phyloP scores from a whole-genome alignment of 2,797 vertebrate species.

The Acropternis orthonyx region DNA sequence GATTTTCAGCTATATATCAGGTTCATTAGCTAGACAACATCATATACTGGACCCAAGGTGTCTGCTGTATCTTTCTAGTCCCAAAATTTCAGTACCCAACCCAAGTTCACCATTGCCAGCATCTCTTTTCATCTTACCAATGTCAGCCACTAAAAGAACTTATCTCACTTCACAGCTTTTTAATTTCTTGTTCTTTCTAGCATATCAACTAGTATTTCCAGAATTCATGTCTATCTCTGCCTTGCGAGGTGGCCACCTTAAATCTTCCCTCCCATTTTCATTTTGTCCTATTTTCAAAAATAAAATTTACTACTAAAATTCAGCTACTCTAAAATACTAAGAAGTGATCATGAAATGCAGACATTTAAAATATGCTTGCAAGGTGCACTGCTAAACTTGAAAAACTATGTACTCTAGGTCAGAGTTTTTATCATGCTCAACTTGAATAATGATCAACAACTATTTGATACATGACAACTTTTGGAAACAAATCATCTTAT shows the following conservation, averaged over 20 bases:
- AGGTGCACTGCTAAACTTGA: background rate
- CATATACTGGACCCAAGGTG: background rate
- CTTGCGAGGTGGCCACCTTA: background rate
- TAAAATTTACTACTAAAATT: background rate
- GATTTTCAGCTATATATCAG: background rate
- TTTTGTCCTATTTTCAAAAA: background rate
- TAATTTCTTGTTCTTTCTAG: background rate
- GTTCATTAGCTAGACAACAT: background rate
- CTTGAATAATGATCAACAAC: background rate
- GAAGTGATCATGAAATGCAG: background rate
- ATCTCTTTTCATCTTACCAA: background rate
- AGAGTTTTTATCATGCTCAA: background rate
- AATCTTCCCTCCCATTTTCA: background rate
- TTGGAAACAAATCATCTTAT: background rate
- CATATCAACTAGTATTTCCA: background rate
- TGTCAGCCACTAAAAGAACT: background rate
- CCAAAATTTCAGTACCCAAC: background rate
- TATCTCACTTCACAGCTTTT: background rate
- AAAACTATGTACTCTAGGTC: background rate
- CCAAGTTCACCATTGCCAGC: background rate
- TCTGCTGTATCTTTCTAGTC: background rate
- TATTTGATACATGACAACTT: background rate
- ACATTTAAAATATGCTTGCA: background rate
- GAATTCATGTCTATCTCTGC: background rate
- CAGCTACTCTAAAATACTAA: background rate